Conservation (phyloP, 2,888 invertebrate genomes). For the Hecatera dysodea region DNA sequence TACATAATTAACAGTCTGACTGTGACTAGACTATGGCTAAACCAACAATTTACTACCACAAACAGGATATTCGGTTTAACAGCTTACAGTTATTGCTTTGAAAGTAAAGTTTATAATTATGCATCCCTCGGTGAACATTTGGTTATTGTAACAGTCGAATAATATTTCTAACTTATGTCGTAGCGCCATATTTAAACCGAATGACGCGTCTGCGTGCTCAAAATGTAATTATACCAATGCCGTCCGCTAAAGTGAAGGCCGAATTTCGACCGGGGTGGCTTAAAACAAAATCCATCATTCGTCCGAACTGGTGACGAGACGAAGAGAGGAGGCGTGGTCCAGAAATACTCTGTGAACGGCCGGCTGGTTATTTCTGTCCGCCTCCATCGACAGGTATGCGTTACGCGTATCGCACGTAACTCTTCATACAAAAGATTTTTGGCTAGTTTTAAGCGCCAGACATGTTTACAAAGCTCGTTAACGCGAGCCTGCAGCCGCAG, state of each 20-base stretch:
- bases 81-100: conserved; percentile 53
- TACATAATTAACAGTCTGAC: conserved; percentile 44
- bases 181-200: conserved; percentile 29
- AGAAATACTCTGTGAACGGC: conserved; percentile 77
- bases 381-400: conserved; percentile 83
- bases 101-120: conserved; percentile 61
- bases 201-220: conserved; percentile 32
- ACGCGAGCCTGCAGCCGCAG: conserved; percentile 47
- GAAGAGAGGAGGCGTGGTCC: conserved; percentile 67
- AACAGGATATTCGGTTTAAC: conserved; percentile 58
- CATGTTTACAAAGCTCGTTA: conserved; percentile 61
- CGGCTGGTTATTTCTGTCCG: conserved; percentile 79
- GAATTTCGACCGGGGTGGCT: conserved; percentile 43
- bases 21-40: conserved; percentile 42
- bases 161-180: conserved; percentile 45
- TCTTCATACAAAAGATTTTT: conserved; percentile 67
- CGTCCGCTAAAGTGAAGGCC: conserved; percentile 51
- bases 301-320: conserved; percentile 46
- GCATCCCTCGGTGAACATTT: conserved; percentile 50
- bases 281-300: conserved; percentile 55
- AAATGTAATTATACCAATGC: conserved; percentile 45
- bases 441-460: conserved; percentile 62
- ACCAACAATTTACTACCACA: conserved; percentile 42
- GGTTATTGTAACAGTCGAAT: conserved; percentile 45
- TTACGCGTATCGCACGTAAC: conserved; percentile 67